Conservation (phyloP, 2,888 invertebrate species). For the Andrena camellia region DNA sequence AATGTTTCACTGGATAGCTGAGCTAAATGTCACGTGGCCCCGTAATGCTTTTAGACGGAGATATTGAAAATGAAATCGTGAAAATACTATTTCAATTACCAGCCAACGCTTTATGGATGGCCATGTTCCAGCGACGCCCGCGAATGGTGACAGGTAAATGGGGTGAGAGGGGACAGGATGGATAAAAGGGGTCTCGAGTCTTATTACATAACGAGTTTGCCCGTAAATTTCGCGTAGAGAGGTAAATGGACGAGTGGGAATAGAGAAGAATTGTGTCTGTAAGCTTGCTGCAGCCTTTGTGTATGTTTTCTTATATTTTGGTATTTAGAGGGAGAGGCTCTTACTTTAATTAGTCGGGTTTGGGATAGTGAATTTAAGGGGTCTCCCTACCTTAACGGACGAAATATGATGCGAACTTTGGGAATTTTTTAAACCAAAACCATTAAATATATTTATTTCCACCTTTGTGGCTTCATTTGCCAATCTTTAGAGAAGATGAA, state of each 20-base stretch:
- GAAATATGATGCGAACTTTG: no score
- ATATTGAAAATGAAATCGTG: conserved; percentile 62
- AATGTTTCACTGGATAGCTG: conserved; percentile 55
- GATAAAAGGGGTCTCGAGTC: conserved; percentile 3
- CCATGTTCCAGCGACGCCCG: neutral
- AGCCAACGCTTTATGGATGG: conserved; percentile 24
- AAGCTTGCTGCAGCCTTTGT: no score
- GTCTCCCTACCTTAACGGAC: no score
- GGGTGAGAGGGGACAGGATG: conserved; percentile 13
- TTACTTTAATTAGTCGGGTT: no score
- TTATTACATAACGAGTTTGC: neutral
- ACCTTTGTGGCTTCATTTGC: no score
- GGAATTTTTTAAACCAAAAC: no score
- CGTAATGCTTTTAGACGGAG: conserved; percentile 53
- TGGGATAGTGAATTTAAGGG: no score
- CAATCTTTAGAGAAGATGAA: no score
- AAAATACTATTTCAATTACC: conserved; percentile 59
- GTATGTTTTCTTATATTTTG: no score
- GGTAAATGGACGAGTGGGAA: neutral
- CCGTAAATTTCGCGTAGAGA: no score
- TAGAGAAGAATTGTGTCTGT: neutral
- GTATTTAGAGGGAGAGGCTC: no score
- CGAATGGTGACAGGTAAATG: conserved; percentile 32
- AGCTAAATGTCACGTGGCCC: conserved; percentile 56
- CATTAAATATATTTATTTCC: no score